Conservation (phyloP, 2,113 vertebrate genomes). For the Antennarius striatus region DNA sequence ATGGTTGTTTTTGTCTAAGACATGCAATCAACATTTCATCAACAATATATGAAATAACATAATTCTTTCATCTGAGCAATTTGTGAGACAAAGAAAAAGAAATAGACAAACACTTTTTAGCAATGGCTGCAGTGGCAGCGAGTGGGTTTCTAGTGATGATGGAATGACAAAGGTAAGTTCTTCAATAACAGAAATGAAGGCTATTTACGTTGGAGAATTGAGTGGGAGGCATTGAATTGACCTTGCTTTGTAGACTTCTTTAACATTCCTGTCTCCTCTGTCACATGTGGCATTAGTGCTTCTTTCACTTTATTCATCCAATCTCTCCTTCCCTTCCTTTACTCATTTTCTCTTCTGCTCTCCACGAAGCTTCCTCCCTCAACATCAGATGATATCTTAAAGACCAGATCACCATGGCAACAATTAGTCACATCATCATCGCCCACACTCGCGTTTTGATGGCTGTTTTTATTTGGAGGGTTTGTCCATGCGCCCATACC, state of each 20-base stretch:
- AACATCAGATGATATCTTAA: conserved; percentile 66
- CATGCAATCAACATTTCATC: too few species aligned
- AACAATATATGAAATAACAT: conserved; percentile 2
- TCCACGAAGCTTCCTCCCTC: conserved; percentile 33
- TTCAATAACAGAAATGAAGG: conserved; percentile 51
- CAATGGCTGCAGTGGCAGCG: conserved; percentile 2
- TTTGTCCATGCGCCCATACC: conserved; percentile 55
- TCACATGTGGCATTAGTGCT: conserved; percentile 49
- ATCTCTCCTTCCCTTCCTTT: conserved; percentile 11
- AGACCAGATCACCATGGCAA: conserved; percentile 77
- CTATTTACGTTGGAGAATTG: conserved; percentile 53
- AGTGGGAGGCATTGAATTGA: conserved; percentile 55
- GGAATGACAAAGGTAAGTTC: conserved; percentile 34
- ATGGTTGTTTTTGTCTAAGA: conserved; percentile 10
- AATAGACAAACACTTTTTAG: too few species aligned
- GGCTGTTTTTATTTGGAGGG: conserved; percentile 75
- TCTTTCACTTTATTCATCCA: conserved; percentile 23
- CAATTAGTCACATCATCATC: conserved; percentile 78
- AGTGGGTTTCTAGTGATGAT: conserved; percentile 9
- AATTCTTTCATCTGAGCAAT: conserved; percentile 5
- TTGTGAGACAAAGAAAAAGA: conserved; percentile 5
- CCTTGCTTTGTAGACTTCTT: conserved; percentile 58
- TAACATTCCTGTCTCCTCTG: conserved; percentile 41
- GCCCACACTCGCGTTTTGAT: conserved; percentile 71
- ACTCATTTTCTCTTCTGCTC: conserved; percentile 36